Evolutionary conservation across 2,113 vertebrate species (phyloP).

Genomic region (Mystacornis crossleyi): DNA sequence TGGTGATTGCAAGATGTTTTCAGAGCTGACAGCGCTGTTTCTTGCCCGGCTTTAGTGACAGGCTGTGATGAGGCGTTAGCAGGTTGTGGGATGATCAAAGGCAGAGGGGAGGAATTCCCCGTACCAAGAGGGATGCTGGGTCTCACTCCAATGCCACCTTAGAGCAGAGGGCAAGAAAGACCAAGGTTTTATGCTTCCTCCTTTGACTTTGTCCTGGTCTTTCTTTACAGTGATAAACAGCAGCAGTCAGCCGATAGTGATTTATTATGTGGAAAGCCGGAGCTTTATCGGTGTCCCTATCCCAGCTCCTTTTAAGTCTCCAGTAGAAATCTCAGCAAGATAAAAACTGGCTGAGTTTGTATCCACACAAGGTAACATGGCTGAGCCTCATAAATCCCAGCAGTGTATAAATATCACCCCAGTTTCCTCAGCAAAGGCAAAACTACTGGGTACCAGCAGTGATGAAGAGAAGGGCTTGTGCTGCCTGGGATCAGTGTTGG

Average conservation of each 20-base stretch:
- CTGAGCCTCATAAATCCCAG: not conserved
- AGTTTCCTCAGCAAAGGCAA: not conserved
- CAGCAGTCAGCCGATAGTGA: not conserved
- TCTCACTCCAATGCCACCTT: not conserved
- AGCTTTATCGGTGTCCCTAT: not conserved
- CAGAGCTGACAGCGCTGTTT: not conserved
- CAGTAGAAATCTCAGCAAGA: not conserved
- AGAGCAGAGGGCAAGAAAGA: conserved; percentile 11
- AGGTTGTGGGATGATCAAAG: conserved; percentile 16
- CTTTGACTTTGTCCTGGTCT: not conserved
- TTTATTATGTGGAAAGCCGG: conserved; percentile 26
- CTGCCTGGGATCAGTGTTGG: not conserved
- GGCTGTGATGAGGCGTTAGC: not conserved
- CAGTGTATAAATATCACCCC: not conserved
- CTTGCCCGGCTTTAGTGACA: not conserved
- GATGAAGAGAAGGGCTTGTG: not conserved
- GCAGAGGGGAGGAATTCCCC: not conserved
- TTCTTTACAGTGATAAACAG: not conserved
- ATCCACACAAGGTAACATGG: not conserved
- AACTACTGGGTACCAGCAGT: fast-evolving
- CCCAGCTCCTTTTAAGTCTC: not conserved
- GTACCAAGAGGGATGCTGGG: not conserved
- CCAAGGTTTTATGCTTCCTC: not conserved
- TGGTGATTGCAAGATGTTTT: not conserved
- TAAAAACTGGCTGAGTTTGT: not conserved